These are phyloP conservation scores for Clarias laeviceps DNA, from an alignment of 2,797 vertebrate species.

Conservation along the genomic window DNA sequence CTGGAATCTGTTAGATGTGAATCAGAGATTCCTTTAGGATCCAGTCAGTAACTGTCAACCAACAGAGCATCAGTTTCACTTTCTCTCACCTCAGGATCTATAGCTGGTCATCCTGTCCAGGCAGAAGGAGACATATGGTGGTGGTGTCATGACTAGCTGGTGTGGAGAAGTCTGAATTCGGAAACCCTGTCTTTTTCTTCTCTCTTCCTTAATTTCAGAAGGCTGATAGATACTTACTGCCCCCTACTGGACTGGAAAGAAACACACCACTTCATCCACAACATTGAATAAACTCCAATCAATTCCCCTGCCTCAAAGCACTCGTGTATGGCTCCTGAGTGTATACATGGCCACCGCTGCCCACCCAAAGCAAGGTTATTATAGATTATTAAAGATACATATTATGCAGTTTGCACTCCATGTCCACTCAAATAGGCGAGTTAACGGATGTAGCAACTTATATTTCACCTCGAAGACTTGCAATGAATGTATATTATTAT, in stretches of 20 bases:
- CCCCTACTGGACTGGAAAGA: conserved; percentile 1
- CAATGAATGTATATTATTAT: too few relatives aligned
- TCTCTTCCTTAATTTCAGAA: neutral
- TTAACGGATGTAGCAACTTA: too few relatives aligned
- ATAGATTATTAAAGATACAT: too few relatives aligned
- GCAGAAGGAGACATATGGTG: neutral
- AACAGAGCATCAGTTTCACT: neutral
- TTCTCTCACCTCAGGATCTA: neutral
- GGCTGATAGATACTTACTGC: neutral
- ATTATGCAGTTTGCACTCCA: too few relatives aligned
- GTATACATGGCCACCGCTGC: too few relatives aligned
- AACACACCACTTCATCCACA: too few relatives aligned
- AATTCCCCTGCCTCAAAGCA: neutral
- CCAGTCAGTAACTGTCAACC: neutral
- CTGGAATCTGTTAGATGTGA: neutral
- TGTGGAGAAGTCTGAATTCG: neutral
- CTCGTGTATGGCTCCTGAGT: too few relatives aligned
- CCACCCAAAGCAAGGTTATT: too few relatives aligned
- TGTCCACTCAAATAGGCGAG: too few relatives aligned
- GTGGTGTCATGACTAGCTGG: neutral
- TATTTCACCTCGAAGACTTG: too few relatives aligned
- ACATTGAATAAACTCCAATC: neutral
- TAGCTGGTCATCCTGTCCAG: neutral
- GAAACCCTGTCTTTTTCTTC: neutral
- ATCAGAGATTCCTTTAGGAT: neutral